A percentile compares a stretch with the other conserved stretches of the same genome.
Evolutionary conservation across 64 coral and sea anemone genomes (phyloP).

Genomic region (Stichodactyla helianthus): DNA sequence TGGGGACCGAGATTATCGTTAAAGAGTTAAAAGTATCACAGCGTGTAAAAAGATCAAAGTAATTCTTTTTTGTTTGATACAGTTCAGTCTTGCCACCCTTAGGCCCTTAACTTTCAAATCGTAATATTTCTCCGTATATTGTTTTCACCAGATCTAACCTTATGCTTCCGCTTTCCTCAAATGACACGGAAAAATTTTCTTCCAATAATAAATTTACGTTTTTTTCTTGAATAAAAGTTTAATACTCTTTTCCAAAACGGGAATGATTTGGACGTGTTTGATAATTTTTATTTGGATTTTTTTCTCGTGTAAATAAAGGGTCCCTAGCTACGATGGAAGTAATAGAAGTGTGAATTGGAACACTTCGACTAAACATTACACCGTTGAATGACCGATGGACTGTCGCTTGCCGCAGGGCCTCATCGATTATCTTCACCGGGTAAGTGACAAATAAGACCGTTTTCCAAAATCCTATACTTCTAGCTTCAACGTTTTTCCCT

Average conservation of each 20-base stretch:
- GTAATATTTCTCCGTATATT: background rate
- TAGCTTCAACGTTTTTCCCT: background rate
- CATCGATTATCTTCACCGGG: background rate
- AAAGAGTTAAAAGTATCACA: background rate
- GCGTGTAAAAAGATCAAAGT: background rate
- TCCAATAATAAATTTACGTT: background rate
- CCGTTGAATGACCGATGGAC: background rate
- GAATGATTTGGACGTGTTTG: background rate
- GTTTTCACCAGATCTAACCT: background rate
- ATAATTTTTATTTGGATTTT: background rate
- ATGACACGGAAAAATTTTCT: background rate
- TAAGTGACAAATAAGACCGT: background rate
- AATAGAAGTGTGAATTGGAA: background rate
- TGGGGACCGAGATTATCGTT: background rate
- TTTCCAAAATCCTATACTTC: background rate
- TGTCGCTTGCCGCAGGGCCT: conserved; percentile 6
- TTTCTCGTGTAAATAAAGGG: background rate
- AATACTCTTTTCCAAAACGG: background rate
- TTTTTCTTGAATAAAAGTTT: background rate
- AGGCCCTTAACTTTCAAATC: background rate
- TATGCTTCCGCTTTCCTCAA: background rate
- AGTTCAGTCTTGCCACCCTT: background rate
- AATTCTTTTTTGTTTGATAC: conserved; percentile 6
- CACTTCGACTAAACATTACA: background rate
- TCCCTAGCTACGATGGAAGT: background rate